Evolutionary conservation across 1,140 invertebrate species (phyloP), one percentile per base, ranked within the genome.

Genomic region (Apis cerana): DNA sequence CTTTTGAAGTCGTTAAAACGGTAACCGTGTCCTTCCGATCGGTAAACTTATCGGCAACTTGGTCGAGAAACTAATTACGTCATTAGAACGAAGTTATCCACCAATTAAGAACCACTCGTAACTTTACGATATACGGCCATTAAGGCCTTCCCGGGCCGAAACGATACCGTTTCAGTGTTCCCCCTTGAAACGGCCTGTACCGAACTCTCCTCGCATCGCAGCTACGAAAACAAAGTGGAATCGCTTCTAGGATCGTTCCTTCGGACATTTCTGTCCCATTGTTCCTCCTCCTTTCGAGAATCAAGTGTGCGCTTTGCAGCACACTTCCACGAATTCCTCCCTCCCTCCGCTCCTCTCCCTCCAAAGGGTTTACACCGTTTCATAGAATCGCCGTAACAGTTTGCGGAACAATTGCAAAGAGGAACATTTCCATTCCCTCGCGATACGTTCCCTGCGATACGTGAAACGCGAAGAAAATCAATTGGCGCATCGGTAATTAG

Each of bases 401-500:
- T 43, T 21, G 74, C 23, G 33, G 15, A 17, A 23, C 11, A n/a
- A n/a, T 19, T n/a, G 11, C 9, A 1, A 8, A 48, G 13, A n/a
- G 13, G 27, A 27, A 27, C 27, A 0, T 17, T 33, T 43, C 9
- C 11, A 4, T n/a, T 10, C 21, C 52, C 19, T 15, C 13, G 3
- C 11, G 67, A 15, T 69, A 61, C 33, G n/a, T 52, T 54, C 9
- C 5, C 69, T 23, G 52, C 50, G 27, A 27, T 27, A 33, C 33
- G 33, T 33, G 33, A 33, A 3, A 3, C 33, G 33, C 3, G 33
- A 48, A 48, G 19, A 27, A n/a, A 19, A 33, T 23, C n/a, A 43
- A 33, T 21, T 1, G 27, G 12, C 19, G 33, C 56, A 69, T n/a
- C 43, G 72, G 54, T 69, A 76, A 82, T 82, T 82, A 82, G 48